Base-by-base conservation (phyloP, 2,888 invertebrate genomes). In the Pollenia griseotomentosa region DNA sequence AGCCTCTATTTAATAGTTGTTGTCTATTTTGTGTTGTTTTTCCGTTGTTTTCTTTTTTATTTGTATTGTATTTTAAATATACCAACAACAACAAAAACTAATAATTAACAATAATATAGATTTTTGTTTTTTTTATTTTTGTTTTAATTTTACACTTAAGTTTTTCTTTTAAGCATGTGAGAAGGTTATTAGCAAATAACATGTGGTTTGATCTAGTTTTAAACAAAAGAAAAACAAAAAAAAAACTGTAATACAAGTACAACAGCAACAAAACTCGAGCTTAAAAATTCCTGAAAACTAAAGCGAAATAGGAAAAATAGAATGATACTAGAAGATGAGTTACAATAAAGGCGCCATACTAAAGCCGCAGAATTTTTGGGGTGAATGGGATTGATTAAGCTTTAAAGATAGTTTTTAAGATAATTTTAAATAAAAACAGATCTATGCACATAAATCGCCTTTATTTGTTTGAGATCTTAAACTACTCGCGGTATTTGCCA, bases 111-210 rank as follows among this genome's bases (percentile, higher is more conserved):
- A 65, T 81, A 65, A 55, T 81, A 81, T 81, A 42, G 68, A 44
- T 83, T 53, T 75, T 75, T 59, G 19, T 59, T 59, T 42, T 42
- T 77, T 23, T 73, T 79, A 33, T 40, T 55, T 40, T 42, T 70
- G 42, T 59, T 79, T n/a, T 53, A 73, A 68, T 84, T 74, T 84
- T 51, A 61, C 73, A 79, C 65, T 79, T 66, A 19, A 71, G 16
- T 44, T 77, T 78, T 78, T 16, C 40, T 65, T 65, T 44, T 74
- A 59, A 59, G 66, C 61, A 84, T 59, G 59, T 66, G 57, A 78
- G 57, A 66, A 84, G 84, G 74, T 79, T 84, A 84, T 84, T 79
- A 84, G 84, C 84, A 79, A 84, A 84, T 83, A 83, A 59, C 74
- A 74, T 79, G 84, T 61, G 84, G 84, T 79, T 84, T 84, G 79